Evolutionary conservation across 2,888 invertebrate genomes (phyloP), one percentile per base, ranked within the genome.

Genomic region (Hermodice carunculata): DNA sequence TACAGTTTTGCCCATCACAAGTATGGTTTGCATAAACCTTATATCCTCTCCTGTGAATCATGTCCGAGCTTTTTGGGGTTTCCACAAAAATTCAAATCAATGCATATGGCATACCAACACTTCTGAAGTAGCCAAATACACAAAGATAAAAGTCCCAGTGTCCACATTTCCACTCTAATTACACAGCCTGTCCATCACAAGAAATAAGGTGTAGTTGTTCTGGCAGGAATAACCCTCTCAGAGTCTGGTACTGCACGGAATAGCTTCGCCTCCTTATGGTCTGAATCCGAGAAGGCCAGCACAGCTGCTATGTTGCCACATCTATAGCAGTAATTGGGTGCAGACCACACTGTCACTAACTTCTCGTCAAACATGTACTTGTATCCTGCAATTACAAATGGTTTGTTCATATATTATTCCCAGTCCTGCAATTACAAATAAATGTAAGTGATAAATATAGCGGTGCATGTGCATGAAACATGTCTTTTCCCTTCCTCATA

Each of bases 221-320:
- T 90, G 59, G 93, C 92, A 64, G 98, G 98, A 83, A 97, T 84
- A n/a, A 96, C 94, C 80, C 99, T 89, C 80, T 98, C 94, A 26
- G 91, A 90, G 85, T 98, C 97, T 11, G 98, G 97, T 59, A 99
- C 99, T 40, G 98, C 98, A 77, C 93, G 90, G 87, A 99, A 99
- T 79, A 98, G 89, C 87, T 95, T 94, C 24, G 88, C 90, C 64
- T 85, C 85, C 82, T 92, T 91, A 74, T 92, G 91, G 74, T 93
- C 92, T 6, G 92, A 91, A 68, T 92, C 91, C 17, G 76, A 77
- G 85, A 99, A 95, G 85, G 94, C 93, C 83, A 99, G 89, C 79
- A 99, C 98, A 56, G 98, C 96, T 3, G 99, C 99, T 61, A 97
- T 92, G 86, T 99, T 99, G 51, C 98, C 99, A 85, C 99, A 99